A percentile compares a stretch with the other conserved stretches of the same genome.
These are phyloP conservation scores for Vannuccia rotundouncinata DNA, from an alignment of 2,888 invertebrate genomes.

Conservation along the genomic window DNA sequence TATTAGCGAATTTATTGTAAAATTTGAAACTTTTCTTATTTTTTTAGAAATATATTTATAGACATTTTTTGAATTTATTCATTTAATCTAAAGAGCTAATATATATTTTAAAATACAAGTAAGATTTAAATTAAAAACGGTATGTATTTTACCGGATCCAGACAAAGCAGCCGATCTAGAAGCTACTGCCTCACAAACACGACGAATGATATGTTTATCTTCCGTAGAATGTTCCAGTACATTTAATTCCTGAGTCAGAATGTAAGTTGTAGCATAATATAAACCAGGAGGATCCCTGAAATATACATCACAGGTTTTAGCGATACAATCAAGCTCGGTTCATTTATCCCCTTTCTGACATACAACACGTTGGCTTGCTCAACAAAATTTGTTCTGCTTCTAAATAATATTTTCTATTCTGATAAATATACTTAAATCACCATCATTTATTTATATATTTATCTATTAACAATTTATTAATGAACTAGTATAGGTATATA, in stretches of 20 bases:
- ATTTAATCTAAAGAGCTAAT: too few species aligned
- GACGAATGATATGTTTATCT: slow-evolving; percentile 83
- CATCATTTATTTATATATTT: too few species aligned
- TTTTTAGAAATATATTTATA: too few species aligned
- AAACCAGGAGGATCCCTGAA: slow-evolving; percentile 28
- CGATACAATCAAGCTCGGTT: background rate
- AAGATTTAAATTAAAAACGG: too few species aligned
- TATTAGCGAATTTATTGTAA: too few species aligned
- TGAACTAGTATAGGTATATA: too few species aligned
- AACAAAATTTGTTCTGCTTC: slow-evolving; percentile 41
- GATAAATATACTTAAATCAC: too few species aligned
- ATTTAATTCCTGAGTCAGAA: slow-evolving; percentile 67
- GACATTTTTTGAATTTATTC: too few species aligned
- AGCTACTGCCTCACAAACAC: slow-evolving; percentile 83
- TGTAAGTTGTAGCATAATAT: slow-evolving; percentile 29
- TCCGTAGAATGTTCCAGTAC: slow-evolving; percentile 68
- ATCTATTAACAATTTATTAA: too few species aligned
- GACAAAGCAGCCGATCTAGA: slow-evolving; percentile 84
- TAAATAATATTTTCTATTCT: too few species aligned
- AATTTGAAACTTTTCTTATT: too few species aligned
- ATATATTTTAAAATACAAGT: too few species aligned
- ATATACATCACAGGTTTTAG: background rate
- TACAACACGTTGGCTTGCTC: background rate
- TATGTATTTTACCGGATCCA: slow-evolving; percentile 65
- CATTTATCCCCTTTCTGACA: background rate